Conservation (phyloP, 2,888 invertebrate genomes). For the Noctua fimbriata region DNA sequence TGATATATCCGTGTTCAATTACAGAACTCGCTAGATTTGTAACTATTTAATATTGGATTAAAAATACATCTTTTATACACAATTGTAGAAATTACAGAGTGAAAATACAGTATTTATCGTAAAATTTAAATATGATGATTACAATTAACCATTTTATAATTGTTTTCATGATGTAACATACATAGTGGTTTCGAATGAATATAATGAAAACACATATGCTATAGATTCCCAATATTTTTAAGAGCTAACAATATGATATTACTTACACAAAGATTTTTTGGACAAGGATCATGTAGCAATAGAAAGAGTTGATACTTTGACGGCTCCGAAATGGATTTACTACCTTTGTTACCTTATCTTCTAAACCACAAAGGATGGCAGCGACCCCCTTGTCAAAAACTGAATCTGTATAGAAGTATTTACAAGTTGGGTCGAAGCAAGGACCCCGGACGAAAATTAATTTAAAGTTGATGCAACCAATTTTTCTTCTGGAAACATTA, state of each 20-base stretch:
- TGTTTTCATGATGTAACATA: neutral
- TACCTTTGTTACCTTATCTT: neutral
- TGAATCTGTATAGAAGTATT: neutral
- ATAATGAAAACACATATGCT: neutral
- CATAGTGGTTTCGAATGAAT: neutral
- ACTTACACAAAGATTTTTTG: neutral
- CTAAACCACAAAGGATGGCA: neutral
- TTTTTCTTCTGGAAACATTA: neutral
- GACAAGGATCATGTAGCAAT: neutral
- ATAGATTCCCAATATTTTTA: neutral
- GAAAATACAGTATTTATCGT: neutral
- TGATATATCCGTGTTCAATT: constrained; percentile 15
- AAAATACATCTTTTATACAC: constrained; percentile 11
- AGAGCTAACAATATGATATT: neutral
- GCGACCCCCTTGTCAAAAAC: neutral
- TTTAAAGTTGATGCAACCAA: neutral
- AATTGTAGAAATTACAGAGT: neutral
- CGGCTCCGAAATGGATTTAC: neutral
- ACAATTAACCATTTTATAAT: neutral
- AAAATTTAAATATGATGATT: constrained; percentile 4
- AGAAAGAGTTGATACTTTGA: neutral
- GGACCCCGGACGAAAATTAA: neutral
- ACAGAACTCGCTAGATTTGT: neutral
- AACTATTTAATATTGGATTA: neutral
- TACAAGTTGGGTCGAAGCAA: neutral